phyloP scores from a whole-genome alignment of 2,888 invertebrate genomes.

The Sesia bembeciformis region DNA sequence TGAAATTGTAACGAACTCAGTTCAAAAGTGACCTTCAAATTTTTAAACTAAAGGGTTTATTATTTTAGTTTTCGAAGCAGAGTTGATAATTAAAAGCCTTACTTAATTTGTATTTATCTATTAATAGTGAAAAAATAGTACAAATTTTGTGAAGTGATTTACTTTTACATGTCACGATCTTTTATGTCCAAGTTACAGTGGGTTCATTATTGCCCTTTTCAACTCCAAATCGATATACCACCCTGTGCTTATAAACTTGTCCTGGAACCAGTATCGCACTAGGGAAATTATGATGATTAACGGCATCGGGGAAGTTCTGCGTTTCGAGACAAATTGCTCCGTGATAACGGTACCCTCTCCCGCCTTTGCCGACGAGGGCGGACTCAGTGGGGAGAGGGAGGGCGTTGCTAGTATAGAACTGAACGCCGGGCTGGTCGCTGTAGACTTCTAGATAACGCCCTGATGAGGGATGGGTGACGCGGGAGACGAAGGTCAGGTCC shows the following conservation, averaged over 20 bases:
- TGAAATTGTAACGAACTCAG: too few species aligned
- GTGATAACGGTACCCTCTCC: conserved; percentile 78
- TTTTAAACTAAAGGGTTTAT: too few species aligned
- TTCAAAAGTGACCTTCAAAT: too few species aligned
- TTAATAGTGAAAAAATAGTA: too few species aligned
- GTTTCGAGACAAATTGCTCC: conserved; percentile 92
- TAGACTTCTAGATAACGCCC: conserved; percentile 86
- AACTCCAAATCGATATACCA: conserved; percentile 80
- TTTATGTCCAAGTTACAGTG: background rate
- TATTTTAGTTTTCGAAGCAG: too few species aligned
- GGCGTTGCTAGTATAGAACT: conserved; percentile 88
- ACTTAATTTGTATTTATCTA: too few species aligned
- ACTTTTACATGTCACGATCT: too few species aligned
- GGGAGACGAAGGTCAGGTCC: conserved; percentile 47
- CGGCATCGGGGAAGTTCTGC: conserved; percentile 92
- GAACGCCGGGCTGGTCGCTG: conserved; percentile 92
- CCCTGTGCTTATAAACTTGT: conserved; percentile 79
- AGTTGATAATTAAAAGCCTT: too few species aligned
- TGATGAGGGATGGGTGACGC: conserved; percentile 77
- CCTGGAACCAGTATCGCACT: conserved; percentile 80
- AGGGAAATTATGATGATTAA: conserved; percentile 86
- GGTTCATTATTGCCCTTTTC: conserved; percentile 7
- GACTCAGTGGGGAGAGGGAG: conserved; percentile 72
- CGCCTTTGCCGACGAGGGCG: conserved; percentile 46
- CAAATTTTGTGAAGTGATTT: too few species aligned